Evolutionary conservation across 1,140 invertebrate species (phyloP), one percentile per base, ranked within the genome.

Genomic region (Procambarus virginalis): DNA sequence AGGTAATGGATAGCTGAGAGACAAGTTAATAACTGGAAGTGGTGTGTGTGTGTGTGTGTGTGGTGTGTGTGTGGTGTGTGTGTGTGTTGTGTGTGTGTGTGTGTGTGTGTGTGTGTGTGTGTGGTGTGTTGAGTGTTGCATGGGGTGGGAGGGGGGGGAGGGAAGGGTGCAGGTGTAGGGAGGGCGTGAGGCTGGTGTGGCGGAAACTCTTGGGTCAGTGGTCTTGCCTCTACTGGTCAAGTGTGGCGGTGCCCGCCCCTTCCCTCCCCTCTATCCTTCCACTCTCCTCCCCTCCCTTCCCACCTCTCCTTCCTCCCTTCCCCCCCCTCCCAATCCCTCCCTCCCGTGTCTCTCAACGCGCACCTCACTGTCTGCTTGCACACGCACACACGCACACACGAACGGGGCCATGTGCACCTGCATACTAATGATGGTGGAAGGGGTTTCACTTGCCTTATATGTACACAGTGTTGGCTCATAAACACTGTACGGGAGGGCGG

Each of bases 201-300:
- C 80, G 80, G 68, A 80, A 89, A 89, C 83, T 64, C 86, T 84
- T 89, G 58, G 87, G 87, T 89, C 87, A 89, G 80, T 73, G 81
- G 87, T 89, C 87, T 89, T 89, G 87, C 87, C 87, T 89, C 87
- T 89, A 73, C 73, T 89, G 87, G 87, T 89, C 87, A 89, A 77
- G 87, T 89, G 87, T 89, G 87, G 87, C 87, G 87, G n/a, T 89
- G 87, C 80, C 58, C 86, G 45, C 14, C 79, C 70, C 49, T 45
- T 77, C 55, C 49, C 55, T 78, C 48, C 46, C 22, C 3, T 49
- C 68, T n/a, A 34, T 20, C 12, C 49, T 46, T n/a, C 70, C 22
- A 78, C 3, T 20, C 22, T 20, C 14, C 76, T 22, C 86, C 20
- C 46, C 46, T 46, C 20, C 78, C 85, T 46, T n/a, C 60, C 78